These are phyloP conservation scores for Tromatobia lineatoria DNA, from an alignment of 2,888 invertebrate genomes.

Conservation along the genomic window DNA sequence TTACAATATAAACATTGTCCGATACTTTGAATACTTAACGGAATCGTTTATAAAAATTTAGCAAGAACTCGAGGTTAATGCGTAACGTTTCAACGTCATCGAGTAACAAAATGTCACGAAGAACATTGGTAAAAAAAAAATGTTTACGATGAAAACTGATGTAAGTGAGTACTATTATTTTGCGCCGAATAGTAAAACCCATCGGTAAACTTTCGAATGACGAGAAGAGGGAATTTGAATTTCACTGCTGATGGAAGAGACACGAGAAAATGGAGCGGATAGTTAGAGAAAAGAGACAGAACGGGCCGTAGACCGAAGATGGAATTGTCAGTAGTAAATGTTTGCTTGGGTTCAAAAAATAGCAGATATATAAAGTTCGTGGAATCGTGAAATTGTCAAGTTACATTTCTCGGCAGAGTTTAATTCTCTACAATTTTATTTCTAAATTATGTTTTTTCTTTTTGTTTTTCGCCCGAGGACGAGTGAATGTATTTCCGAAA, in stretches of 20 bases:
- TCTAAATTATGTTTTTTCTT: neutral
- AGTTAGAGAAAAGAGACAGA: neutral
- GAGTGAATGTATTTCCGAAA: constrained; percentile 14
- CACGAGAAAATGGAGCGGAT: constrained; percentile 1
- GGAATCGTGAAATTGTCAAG: constrained; percentile 23
- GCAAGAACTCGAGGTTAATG: no score
- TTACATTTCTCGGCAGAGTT: neutral
- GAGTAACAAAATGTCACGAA: neutral
- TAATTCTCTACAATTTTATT: neutral
- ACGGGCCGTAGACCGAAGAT: constrained; percentile 15
- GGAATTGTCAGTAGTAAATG: constrained; percentile 40
- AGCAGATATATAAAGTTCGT: constrained; percentile 9
- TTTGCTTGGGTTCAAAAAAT: constrained; percentile 27
- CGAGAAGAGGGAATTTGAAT: constrained; percentile 41
- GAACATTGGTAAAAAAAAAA: neutral
- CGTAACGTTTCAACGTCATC: neutral
- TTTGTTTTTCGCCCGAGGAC: neutral
- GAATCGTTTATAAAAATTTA: no score
- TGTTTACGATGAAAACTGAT: neutral
- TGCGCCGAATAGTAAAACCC: constrained; percentile 13
- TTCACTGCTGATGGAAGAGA: constrained; percentile 41
- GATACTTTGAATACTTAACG: no score
- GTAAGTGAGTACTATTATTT: constrained; percentile 5
- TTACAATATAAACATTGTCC: no score
- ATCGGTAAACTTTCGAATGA: constrained; percentile 21